Base-by-base conservation (phyloP, 2,113 vertebrate species). In the Phoxinus phoxinus region DNA sequence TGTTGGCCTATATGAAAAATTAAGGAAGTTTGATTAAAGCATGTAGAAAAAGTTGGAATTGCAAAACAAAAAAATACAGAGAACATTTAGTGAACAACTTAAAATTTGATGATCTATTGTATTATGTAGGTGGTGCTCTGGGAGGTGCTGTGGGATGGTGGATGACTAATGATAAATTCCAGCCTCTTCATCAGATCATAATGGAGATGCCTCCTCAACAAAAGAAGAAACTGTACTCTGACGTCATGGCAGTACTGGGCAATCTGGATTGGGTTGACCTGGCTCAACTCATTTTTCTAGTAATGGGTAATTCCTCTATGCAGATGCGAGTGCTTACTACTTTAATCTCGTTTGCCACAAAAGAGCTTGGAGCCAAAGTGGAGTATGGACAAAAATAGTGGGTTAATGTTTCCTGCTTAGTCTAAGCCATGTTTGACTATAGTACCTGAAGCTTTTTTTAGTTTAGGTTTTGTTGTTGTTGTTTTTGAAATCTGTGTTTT, bases 121-220 rank as follows among this genome's bases (percentile, higher is more conserved):
- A 89, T 37, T 91, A 75, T 90, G 48, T 83, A 99, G 97, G 97
- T 19, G 96, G 95, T 1, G 91, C 93, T 0, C 7, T 96, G 0
- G 97, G 97, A 6, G 95, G 96, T 1, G 85, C 97, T 19, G 0
- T 98, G 27, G 97, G 96, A n/a, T 91, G 93, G 86, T 97, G 95
- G 96, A 89, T 96, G 90, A 93, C 93, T 0, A 92, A 90, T 15
- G 96, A 94, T 59, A 91, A 96, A 83, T 97, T 97, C 87, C 94
- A 78, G 86, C 95, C 97, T 0, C 87, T 99, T 9, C 94, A 95
- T 78, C 93, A 97, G 93, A 96, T 98, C 90, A 88, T 99, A 12
- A 46, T 95, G 93, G 95, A 97, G 90, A 86, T 99, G 86, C 92
- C 97, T 0, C 89, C 92, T 0, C 1, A 65, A 0, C 93, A 97